These are phyloP conservation scores for Contarinia nasturtii DNA, from an alignment of 1,140 invertebrate species.

Conservation along the genomic window DNA sequence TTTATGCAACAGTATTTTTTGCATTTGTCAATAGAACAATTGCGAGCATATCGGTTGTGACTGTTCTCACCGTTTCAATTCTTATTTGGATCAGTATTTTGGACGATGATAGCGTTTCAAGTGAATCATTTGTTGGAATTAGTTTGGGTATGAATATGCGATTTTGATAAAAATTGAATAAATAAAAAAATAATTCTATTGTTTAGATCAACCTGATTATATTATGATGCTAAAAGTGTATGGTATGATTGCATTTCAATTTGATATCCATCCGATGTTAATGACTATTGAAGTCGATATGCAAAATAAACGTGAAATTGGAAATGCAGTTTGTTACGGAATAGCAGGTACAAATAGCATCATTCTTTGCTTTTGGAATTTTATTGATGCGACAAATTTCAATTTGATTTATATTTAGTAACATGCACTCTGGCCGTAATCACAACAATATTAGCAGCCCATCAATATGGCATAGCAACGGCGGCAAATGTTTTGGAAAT, in stretches of 20 bases:
- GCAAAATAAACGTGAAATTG: slow-evolving; percentile 41
- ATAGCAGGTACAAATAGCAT: slow-evolving; percentile 32
- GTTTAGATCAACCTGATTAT: too few relatives aligned
- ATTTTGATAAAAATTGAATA: too few relatives aligned
- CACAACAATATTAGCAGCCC: slow-evolving; percentile 36
- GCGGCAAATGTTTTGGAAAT: slow-evolving; percentile 30
- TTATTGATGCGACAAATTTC: background rate
- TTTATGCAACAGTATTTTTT: background rate
- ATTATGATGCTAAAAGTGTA: slow-evolving; percentile 27
- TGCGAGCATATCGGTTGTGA: slow-evolving; percentile 33
- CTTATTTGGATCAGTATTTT: slow-evolving; percentile 25
- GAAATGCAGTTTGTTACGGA: slow-evolving; percentile 37
- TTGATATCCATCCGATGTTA: slow-evolving; percentile 60
- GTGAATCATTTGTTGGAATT: too few relatives aligned
- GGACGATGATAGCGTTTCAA: background rate
- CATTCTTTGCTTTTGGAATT: slow-evolving; percentile 1
- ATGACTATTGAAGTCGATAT: slow-evolving; percentile 65
- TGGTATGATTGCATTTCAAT: slow-evolving; percentile 49
- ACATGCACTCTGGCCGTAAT: slow-evolving; percentile 40
- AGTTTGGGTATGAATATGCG: too few relatives aligned
- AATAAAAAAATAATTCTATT: too few relatives aligned
- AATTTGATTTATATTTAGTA: slow-evolving; percentile 20
- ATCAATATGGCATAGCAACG: slow-evolving; percentile 36
- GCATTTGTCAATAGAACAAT: slow-evolving; percentile 26
- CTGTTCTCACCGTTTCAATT: slow-evolving; percentile 33